Percentiles rank a stretch among this genome's conserved stretches.
Evolutionary conservation across 2,888 invertebrate species (phyloP).

Genomic region (Polydrusus tereticollis): DNA sequence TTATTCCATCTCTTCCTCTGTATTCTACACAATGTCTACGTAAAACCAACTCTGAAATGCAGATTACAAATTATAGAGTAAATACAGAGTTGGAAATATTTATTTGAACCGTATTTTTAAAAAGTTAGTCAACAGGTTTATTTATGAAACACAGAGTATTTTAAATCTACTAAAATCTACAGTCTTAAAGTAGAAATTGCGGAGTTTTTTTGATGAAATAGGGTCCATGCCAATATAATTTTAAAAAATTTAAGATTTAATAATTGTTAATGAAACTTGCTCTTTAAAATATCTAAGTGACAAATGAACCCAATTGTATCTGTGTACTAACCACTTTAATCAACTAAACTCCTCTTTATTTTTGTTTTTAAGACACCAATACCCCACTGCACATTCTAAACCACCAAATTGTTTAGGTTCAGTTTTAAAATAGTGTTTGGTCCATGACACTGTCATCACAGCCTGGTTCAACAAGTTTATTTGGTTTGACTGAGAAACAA

Average conservation of each 20-base stretch:
- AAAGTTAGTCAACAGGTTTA: too few relatives aligned
- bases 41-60: too few relatives aligned
- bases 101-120: too few relatives aligned
- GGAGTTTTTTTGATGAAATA: too few relatives aligned
- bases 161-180: too few relatives aligned
- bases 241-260: neutral
- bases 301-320: constrained; percentile 5
- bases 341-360: constrained; percentile 10
- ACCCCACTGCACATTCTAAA: constrained; percentile 33
- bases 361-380: constrained; percentile 29
- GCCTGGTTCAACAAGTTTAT: constrained; percentile 44
- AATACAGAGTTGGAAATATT: too few relatives aligned
- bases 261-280: constrained; percentile 18
- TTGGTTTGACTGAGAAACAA: constrained; percentile 24
- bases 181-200: too few relatives aligned
- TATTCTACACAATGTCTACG: too few relatives aligned
- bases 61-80: too few relatives aligned
- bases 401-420: constrained; percentile 17
- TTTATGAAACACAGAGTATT: too few relatives aligned
- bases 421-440: constrained; percentile 23
- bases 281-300: constrained; percentile 19
- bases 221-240: too few relatives aligned
- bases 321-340: constrained; percentile 26
- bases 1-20: too few relatives aligned
- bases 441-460: constrained; percentile 48